These are phyloP conservation scores for Artibeus lituratus DNA, from an alignment of 2,797 vertebrate species.

Conservation along the genomic window DNA sequence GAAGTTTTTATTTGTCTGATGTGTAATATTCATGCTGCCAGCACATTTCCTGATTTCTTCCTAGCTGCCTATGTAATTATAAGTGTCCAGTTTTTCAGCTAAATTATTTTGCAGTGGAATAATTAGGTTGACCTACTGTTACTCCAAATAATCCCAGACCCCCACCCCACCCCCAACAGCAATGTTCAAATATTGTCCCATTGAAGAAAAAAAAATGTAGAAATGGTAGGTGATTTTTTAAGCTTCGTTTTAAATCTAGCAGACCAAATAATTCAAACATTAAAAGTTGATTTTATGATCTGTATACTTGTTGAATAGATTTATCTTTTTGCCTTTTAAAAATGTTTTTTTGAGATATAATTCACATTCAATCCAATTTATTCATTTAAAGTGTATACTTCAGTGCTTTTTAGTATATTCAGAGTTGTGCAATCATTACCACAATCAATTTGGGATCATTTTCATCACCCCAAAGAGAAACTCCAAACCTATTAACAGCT, in stretches of 20 bases:
- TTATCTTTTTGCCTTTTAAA: constrained; percentile 10
- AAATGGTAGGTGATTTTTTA: constrained; percentile 5
- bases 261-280: not conserved
- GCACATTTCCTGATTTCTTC: constrained; percentile 50
- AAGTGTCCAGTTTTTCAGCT: constrained; percentile 51
- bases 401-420: not conserved
- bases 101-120: constrained; percentile 52
- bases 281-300: constrained; percentile 24
- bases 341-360: not conserved
- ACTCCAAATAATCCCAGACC: not conserved
- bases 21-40: constrained; percentile 43
- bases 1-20: constrained; percentile 39
- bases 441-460: constrained; percentile 7
- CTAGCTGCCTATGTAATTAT: constrained; percentile 35
- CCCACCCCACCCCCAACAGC: not conserved
- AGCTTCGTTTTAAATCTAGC: not conserved
- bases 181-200: not conserved
- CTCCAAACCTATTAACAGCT: not conserved
- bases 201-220: not conserved
- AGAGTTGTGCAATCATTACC: not conserved
- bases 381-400: not conserved
- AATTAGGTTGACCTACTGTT: not conserved
- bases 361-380: not conserved
- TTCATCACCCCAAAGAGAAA: constrained; percentile 30
- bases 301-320: not conserved